Base-by-base conservation (phyloP, 2,797 vertebrate species). In the Etheostoma nigrum region DNA sequence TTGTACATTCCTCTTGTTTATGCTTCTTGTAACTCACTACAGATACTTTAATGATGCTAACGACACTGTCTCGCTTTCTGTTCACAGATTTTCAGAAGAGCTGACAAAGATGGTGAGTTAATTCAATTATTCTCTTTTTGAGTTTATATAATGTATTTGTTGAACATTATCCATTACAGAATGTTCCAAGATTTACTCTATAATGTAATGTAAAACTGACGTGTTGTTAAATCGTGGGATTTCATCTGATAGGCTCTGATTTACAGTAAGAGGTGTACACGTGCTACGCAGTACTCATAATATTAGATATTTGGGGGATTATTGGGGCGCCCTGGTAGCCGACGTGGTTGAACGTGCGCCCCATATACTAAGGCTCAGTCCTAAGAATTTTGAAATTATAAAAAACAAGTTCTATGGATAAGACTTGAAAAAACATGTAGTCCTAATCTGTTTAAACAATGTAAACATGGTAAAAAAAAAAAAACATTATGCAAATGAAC, bases 81-180 rank as follows among this genome's bases (percentile, higher is more conserved):
- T 91, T 85, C 62, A 63, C 91, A 94, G 93, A 94, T 94, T 68
- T 94, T 94, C 89, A 91, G 93, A 89, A 93, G 93, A 91, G 93
- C 93, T 27, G 93, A 94, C 85, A 94, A 93, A 88, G 93, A 93
- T 27, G 93, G 93, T 94, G 75, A 94, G 93, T 90, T 5, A 14
- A 45, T 76, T 53, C 19, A 36, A 55, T 15, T 1, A 51, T 15
- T 71, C 2, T 63, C 19, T n/a, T 30, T 0, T 30, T 23, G 27
- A 40, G 3, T 48, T 61, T 5, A 14, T 47, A 47, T 21, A 4
- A 27, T 30, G 21, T 19, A 19, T 48, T 11, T 19, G 1, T 42
- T 57, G 1, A 55, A 55, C 19, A 49, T 55, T 13, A 16, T 25
- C 14, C 6, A 48, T 48, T 23, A 60, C 1, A 67, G 13, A 30